Conservation (phyloP, 2,888 invertebrate genomes). For the Xestoiulus laeticollis region DNA sequence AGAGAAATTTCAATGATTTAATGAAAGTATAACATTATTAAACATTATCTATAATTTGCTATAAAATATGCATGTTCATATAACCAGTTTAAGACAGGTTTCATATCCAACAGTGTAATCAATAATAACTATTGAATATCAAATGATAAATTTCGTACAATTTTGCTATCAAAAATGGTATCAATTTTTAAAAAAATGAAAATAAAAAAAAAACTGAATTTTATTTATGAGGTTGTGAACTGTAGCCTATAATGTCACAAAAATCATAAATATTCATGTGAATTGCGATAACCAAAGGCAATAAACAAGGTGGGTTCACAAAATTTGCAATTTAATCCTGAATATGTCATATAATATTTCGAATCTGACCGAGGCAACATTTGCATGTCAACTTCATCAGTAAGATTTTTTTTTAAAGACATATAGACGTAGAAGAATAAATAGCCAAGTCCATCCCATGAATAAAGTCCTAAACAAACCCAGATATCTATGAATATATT, state of each 20-base stretch:
- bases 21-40: no score
- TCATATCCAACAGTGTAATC: no score
- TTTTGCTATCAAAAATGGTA: neutral
- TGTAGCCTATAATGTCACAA: neutral
- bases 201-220: neutral
- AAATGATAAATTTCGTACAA: no score
- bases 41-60: no score
- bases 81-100: no score
- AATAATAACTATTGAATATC: no score
- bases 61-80: no score
- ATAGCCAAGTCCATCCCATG: neutral
- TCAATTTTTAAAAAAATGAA: neutral
- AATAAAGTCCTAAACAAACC: neutral
- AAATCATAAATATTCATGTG: neutral
- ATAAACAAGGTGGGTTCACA: neutral
- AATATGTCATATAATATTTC: conserved; percentile 23
- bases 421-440: neutral
- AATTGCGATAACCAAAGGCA: neutral
- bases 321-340: neutral
- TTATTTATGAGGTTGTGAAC: neutral
- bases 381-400: conserved; percentile 17
- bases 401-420: neutral
- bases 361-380: neutral
- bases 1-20: no score
- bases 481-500: neutral